phyloP scores from a whole-genome alignment of 1,140 invertebrate species.

The Scaptomyza montana region DNA sequence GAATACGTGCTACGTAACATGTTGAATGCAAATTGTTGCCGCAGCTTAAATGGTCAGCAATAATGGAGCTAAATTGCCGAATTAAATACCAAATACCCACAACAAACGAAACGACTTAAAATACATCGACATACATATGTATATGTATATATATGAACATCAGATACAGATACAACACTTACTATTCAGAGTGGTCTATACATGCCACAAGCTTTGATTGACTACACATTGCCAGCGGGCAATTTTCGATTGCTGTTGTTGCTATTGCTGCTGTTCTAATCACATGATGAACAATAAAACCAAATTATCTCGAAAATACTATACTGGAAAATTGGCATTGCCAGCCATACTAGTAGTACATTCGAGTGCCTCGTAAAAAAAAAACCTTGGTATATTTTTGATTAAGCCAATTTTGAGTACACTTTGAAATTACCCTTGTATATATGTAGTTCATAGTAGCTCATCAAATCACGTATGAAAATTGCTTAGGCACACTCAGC shows the following conservation, averaged over 20 bases:
- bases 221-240: slow-evolving; percentile 23
- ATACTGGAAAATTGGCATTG: slow-evolving; percentile 47
- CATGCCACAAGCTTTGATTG: slow-evolving; percentile 34
- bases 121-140: too few relatives aligned
- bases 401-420: slow-evolving; percentile 39
- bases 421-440: slow-evolving; percentile 15
- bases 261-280: slow-evolving; percentile 27
- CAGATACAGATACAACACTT: slow-evolving; percentile 16
- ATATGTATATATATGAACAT: background rate
- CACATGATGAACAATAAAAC: slow-evolving; percentile 32
- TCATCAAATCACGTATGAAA: slow-evolving; percentile 37
- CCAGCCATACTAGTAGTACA: background rate
- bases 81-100: slow-evolving; percentile 36
- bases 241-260: slow-evolving; percentile 25
- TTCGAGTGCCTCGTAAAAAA: slow-evolving; percentile 9
- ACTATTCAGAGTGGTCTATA: slow-evolving; percentile 19
- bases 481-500: background rate
- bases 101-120: background rate
- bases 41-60: slow-evolving; percentile 31
- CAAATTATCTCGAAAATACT: slow-evolving; percentile 48
- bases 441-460: background rate
- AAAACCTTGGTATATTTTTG: slow-evolving; percentile 32
- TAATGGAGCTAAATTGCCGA: slow-evolving; percentile 41
- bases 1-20: slow-evolving; percentile 16
- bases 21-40: slow-evolving; percentile 35